phyloP scores from a whole-genome alignment of 2,888 invertebrate genomes.

The Drosophila falleni region DNA sequence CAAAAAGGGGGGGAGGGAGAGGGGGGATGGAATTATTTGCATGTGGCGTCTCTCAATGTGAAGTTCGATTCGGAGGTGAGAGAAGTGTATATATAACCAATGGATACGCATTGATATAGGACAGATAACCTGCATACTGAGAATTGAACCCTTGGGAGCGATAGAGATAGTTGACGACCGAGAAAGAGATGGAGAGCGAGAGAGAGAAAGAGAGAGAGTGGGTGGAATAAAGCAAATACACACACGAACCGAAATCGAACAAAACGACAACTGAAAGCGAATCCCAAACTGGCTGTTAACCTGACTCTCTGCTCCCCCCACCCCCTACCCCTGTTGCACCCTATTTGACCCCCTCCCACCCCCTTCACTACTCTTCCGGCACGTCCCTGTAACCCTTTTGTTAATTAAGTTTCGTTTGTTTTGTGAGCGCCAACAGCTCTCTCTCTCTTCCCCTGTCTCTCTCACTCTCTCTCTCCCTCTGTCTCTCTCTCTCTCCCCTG shows the following conservation, averaged over 20 bases:
- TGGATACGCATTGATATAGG: conserved; percentile 77
- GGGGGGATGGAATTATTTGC: conserved; percentile 36
- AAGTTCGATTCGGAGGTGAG: background rate
- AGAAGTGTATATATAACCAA: conserved; percentile 58
- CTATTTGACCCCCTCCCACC: background rate
- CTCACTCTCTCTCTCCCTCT: no score
- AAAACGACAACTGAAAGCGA: conserved; percentile 40
- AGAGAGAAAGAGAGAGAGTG: background rate
- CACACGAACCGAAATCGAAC: conserved; percentile 46
- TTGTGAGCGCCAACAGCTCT: conserved; percentile 60
- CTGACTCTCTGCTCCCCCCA: conserved; percentile 2
- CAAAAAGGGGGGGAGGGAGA: background rate
- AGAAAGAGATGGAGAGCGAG: background rate
- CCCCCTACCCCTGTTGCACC: background rate
- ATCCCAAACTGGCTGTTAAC: conserved; percentile 38
- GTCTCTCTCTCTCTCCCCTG: conserved; percentile 21
- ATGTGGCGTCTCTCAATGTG: conserved; percentile 29
- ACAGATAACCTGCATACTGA: conserved; percentile 54
- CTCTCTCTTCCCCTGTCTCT: background rate
- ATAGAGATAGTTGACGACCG: conserved; percentile 40
- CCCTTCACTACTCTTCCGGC: background rate
- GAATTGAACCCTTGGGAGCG: conserved; percentile 49
- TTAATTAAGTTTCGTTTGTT: conserved; percentile 83
- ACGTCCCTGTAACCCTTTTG: conserved; percentile 63
- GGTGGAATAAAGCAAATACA: conserved; percentile 7